Evolutionary conservation across 2,888 invertebrate species (phyloP), one percentile per base, ranked within the genome.

Genomic region (Leptarthrus brevirostris): DNA sequence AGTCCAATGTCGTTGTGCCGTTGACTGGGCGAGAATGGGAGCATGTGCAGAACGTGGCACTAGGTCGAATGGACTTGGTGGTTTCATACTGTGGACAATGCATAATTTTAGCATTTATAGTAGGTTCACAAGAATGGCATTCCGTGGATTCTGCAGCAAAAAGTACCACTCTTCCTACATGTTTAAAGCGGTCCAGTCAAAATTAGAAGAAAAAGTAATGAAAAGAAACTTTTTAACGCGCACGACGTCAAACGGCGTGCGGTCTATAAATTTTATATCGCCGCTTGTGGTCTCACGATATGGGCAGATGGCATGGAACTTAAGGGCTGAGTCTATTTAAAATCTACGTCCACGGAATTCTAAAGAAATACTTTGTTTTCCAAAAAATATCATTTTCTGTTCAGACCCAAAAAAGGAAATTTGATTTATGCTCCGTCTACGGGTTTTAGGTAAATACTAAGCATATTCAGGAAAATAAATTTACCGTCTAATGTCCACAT

Each of bases 241-340:
- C 76, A 76, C 74, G 76, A 76, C 73, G 52, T 54, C 66, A 26
- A 74, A 73, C 73, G 58, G 72, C 73, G 76, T 66, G 73, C 73
- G 66, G 54, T 64, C 76, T 76, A 76, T 75, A 75, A 76, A 76
- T 75, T 76, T 75, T 72, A 47, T 66, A 66, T 75, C 76, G 54
- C 76, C 16, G 74, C 76, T 76, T 76, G 76, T 56, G 76, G 76
- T 76, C 74, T 76, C 76, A 76, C 76, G 76, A 74, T 53, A 64
- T 52, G 52, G 52, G 52, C 69, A 69, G 36, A 54, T 54, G 53
- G 71, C 56, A 26, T 49, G 53, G 52, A 52, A 70, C 30, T 52
- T 49, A 26, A 44, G 66, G 24, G 24, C 30, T 26, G 40, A 14
- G 49, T 24, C 49, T 52, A 69, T 69, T 52, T 12, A 36, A 69